A percentile compares a stretch with the other conserved stretches of the same genome.
Conservation (phyloP, 2,113 vertebrate genomes). For the Eurypyga helias region DNA sequence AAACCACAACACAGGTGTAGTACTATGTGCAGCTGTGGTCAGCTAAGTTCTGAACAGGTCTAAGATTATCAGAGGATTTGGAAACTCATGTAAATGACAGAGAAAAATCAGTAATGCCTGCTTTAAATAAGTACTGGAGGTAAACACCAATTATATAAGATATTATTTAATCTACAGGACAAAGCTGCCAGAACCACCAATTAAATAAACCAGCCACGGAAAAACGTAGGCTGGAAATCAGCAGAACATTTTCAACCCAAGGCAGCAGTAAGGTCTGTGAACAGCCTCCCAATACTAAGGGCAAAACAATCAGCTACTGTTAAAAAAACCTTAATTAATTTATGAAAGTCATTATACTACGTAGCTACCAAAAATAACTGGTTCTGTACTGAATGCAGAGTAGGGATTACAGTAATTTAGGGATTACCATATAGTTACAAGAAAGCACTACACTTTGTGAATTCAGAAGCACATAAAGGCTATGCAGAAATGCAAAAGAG, state of each 20-base stretch:
- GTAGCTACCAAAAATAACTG: conserved; percentile 35
- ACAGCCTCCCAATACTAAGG: not conserved
- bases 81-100: not conserved
- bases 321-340: conserved; percentile 40
- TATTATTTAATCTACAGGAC: not conserved
- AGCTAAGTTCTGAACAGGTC: not conserved
- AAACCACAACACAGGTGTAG: not conserved
- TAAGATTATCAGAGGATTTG: not conserved
- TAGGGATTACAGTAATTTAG: conserved; percentile 46
- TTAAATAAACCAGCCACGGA: not conserved
- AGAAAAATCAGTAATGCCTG: not conserved
- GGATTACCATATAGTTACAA: conserved; percentile 53
- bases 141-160: conserved; percentile 10
- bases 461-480: not conserved
- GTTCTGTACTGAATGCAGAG: conserved; percentile 31
- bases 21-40: not conserved
- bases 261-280: not conserved
- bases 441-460: conserved; percentile 36
- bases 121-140: not conserved
- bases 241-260: conserved; percentile 12
- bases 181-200: not conserved
- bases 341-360: conserved; percentile 37
- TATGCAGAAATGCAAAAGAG: conserved; percentile 6
- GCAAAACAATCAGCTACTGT: conserved; percentile 23
- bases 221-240: not conserved